Conservation (phyloP, 2,797 vertebrate genomes). For the Merluccius polli region DNA sequence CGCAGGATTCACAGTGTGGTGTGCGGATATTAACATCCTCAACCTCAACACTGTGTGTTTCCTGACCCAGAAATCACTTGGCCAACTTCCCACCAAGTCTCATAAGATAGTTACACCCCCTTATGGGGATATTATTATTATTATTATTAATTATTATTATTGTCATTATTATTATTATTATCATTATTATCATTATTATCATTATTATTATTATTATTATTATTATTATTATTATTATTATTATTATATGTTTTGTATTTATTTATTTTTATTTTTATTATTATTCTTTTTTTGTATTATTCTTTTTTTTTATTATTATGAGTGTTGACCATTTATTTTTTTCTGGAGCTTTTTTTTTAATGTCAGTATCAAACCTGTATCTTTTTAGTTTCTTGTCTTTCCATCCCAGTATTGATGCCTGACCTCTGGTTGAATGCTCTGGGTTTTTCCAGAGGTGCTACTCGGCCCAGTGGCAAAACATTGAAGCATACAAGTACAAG, state of each 20-base stretch:
- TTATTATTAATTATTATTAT: too few species aligned
- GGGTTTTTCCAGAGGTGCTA: not conserved
- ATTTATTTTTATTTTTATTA: too few species aligned
- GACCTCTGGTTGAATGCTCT: not conserved
- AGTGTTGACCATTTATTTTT: not conserved
- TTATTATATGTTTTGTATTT: too few species aligned
- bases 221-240: too few species aligned
- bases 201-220: too few species aligned
- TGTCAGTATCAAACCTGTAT: not conserved
- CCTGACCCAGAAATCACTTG: conserved; percentile 47
- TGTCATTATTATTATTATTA: too few species aligned
- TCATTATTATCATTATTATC: too few species aligned
- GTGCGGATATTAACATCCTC: conserved; percentile 55
- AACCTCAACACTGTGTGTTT: conserved; percentile 52
- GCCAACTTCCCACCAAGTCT: conserved; percentile 55
- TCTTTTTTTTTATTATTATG: too few species aligned
- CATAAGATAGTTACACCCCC: not conserved
- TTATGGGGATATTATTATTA: not conserved
- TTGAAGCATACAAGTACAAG: not conserved
- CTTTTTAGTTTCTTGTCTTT: not conserved
- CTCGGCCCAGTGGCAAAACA: not conserved
- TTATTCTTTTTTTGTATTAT: too few species aligned
- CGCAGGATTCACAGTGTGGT: conserved; percentile 47
- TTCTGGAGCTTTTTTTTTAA: not conserved
- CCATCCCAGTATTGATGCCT: not conserved